These are phyloP conservation scores for Heloderma charlesbogerti DNA, from an alignment of 2,113 vertebrate genomes.

Conservation along the genomic window DNA sequence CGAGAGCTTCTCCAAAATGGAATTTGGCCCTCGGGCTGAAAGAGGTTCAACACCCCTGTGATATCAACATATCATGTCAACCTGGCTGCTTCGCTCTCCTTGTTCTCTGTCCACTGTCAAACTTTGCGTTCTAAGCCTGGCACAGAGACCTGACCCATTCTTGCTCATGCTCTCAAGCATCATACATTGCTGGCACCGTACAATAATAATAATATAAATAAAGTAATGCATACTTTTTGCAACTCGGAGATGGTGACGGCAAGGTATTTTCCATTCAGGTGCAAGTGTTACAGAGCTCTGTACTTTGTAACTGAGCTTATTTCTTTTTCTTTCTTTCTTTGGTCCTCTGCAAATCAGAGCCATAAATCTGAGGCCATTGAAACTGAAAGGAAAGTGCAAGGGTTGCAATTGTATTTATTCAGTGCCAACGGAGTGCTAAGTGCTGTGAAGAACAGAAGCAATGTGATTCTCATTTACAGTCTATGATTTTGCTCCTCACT, in stretches of 20 bases:
- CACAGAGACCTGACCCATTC: not conserved
- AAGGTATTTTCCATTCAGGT: not conserved
- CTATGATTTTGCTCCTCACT: not conserved
- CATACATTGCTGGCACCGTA: not conserved
- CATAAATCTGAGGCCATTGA: not conserved
- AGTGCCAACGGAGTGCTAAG: not conserved
- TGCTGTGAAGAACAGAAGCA: not conserved
- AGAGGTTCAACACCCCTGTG: too few species aligned
- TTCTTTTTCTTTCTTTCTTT: not conserved
- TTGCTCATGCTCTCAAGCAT: too few species aligned
- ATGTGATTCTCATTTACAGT: not conserved
- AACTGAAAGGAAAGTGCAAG: not conserved
- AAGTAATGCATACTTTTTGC: not conserved
- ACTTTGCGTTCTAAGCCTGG: not conserved
- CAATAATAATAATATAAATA: fast-evolving
- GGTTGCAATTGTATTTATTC: not conserved
- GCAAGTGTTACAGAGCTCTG: not conserved
- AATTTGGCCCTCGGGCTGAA: too few species aligned
- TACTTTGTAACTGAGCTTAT: not conserved
- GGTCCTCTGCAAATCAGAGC: not conserved
- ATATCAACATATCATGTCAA: not conserved
- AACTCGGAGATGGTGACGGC: too few species aligned
- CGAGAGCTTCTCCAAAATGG: too few species aligned
- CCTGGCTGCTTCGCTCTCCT: not conserved
- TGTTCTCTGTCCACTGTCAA: not conserved